Percentiles rank a stretch among this genome's conserved stretches.
These are phyloP conservation scores for Xiphias gladius DNA, from an alignment of 2,113 vertebrate genomes.

Conservation along the genomic window DNA sequence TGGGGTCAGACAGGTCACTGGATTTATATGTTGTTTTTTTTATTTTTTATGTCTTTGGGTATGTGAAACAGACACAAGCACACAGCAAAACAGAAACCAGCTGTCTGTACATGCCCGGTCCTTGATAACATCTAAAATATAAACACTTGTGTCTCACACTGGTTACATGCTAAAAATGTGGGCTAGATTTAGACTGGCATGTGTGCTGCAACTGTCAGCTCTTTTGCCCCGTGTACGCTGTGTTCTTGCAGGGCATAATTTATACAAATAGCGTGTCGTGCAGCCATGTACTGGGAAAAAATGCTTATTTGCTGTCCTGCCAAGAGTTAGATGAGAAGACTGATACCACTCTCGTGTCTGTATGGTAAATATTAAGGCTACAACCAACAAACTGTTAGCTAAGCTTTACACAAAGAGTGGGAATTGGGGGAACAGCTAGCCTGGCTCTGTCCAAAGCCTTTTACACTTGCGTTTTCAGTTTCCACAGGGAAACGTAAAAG, in stretches of 20 bases:
- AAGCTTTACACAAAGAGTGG: neutral
- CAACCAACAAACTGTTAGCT: neutral
- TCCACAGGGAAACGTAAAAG: no score
- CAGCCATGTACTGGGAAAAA: neutral
- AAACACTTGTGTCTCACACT: conserved; percentile 45
- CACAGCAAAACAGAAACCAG: conserved; percentile 35
- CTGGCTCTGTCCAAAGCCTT: no score
- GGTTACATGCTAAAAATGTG: conserved; percentile 24
- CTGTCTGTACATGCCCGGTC: conserved; percentile 38
- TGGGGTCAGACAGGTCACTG: conserved; percentile 17
- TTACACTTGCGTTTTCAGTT: neutral
- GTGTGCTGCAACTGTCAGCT: neutral
- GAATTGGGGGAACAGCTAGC: neutral
- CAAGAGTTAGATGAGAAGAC: no score
- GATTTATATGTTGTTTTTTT: conserved; percentile 29
- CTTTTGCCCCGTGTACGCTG: neutral
- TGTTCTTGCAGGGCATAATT: neutral
- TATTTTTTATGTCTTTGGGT: neutral
- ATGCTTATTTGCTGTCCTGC: neutral
- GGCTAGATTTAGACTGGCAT: conserved; percentile 5
- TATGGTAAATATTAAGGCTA: no score
- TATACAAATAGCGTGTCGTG: neutral
- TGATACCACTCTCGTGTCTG: no score
- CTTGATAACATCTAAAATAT: conserved; percentile 47
- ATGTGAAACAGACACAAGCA: neutral